Evolutionary conservation across 2,888 invertebrate species (phyloP), one percentile per base, ranked within the genome.

Genomic region (Ligdia adustata): DNA sequence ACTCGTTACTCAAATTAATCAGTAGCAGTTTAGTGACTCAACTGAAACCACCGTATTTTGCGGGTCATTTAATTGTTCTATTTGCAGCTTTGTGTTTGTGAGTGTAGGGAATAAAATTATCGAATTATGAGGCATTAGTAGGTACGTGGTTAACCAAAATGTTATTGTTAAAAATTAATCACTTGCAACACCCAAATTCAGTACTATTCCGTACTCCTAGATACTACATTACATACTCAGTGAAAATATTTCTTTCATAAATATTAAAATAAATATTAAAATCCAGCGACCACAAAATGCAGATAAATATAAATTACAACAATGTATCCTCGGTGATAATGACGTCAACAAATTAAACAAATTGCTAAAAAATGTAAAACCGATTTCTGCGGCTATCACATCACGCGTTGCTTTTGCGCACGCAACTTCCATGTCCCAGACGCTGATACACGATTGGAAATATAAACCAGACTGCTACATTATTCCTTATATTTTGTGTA

Each of bases 361-460:
- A 64, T 64, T 54, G 45, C 39, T 53, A 50, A 61, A 61, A 53
- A 47, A 57, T 52, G 29, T 52, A 34, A 61, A 64, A 27, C 31
- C 33, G 41, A 16, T n/a, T 6, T 51, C 60, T 5, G 27, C 32
- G 14, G 56, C 69, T 69, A 72, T 59, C 65, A 41, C 49, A 59
- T 71, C 68, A 70, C 55, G 62, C 61, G 43, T 48, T 33, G 44
- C 46, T 46, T 20, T 34, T 11, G 16, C 55, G 51, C 79, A 79
- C 75, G 77, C 79, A 66, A 69, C 37, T 39, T 50, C 16, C 13
- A 42, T 53, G 54, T 58, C 60, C 28, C 27, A 42, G 27, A 37
- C 26, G 11, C 9, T 31, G 22, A 4, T 9, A 16, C 2, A 34
- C 22, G 29, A 35, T 9, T 12, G 4, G 1, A 18, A 26, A 40